These are phyloP conservation scores for Matsumurasca onukii DNA, from an alignment of 1,140 invertebrate species.

Conservation along the genomic window DNA sequence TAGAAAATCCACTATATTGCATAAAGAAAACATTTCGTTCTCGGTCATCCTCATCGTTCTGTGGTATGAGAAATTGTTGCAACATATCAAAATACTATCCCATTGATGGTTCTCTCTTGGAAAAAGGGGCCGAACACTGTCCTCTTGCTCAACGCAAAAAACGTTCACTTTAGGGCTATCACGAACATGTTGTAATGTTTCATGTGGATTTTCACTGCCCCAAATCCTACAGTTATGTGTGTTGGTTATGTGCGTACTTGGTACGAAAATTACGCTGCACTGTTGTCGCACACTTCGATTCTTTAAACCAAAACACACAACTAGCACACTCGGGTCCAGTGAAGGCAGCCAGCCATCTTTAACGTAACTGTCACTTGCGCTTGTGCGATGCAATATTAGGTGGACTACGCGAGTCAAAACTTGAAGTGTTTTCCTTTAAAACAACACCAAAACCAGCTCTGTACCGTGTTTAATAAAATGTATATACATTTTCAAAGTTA, in stretches of 20 bases:
- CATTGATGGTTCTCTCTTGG: constrained; percentile 13
- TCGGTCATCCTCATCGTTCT: constrained; percentile 12
- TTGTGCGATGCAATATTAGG: not conserved
- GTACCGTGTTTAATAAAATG: not conserved
- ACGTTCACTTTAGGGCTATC: constrained; percentile 1
- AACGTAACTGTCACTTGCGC: not conserved
- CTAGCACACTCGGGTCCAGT: constrained; percentile 11
- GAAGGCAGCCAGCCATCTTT: not conserved
- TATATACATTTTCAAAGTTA: constrained; percentile 9
- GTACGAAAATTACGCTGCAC: constrained; percentile 16
- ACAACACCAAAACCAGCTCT: constrained; percentile 7
- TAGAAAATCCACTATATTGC: not conserved
- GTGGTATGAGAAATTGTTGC: constrained; percentile 9
- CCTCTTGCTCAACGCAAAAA: not conserved
- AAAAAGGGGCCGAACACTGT: constrained; percentile 8
- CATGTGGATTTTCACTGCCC: not conserved
- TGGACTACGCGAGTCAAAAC: constrained; percentile 13
- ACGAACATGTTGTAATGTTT: constrained; percentile 14
- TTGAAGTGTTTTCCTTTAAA: constrained; percentile 13
- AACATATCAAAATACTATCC: constrained; percentile 10
- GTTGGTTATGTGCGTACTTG: not conserved
- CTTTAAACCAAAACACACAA: constrained; percentile 16
- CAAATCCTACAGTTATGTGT: constrained; percentile 1
- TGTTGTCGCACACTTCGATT: constrained; percentile 12
- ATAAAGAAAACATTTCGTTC: not conserved